A percentile compares a stretch with the other conserved stretches of the same genome.
Evolutionary conservation across 2,888 invertebrate species (phyloP).

Genomic region (Plagodis pulveraria): DNA sequence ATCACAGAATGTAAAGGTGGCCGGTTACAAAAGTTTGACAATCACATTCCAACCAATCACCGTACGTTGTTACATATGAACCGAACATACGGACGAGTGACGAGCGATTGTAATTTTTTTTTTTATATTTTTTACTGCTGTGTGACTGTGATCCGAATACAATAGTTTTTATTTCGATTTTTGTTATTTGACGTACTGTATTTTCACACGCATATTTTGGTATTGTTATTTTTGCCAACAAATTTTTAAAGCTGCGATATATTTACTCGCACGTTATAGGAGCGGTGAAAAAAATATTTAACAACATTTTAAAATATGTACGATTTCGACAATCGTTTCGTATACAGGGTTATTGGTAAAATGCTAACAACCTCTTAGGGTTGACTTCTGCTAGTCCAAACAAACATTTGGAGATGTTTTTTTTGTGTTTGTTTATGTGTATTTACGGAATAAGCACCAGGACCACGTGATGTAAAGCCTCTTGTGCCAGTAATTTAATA

Average conservation of each 20-base stretch:
- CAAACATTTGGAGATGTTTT: too few relatives aligned
- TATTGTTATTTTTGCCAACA: neutral
- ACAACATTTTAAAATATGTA: too few relatives aligned
- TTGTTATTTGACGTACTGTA: slow-evolving; percentile 16
- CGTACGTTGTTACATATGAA: slow-evolving; percentile 16
- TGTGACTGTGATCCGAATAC: slow-evolving; percentile 16
- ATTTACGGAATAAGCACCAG: too few relatives aligned
- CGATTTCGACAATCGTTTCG: too few relatives aligned
- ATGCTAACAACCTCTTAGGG: too few relatives aligned
- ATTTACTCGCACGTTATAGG: neutral
- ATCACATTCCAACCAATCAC: slow-evolving; percentile 13
- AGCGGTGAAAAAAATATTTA: too few relatives aligned
- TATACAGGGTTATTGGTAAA: too few relatives aligned
- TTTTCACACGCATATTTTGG: slow-evolving; percentile 7
- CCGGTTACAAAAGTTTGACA: slow-evolving; percentile 12
- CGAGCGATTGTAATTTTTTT: slow-evolving; percentile 17
- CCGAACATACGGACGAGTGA: slow-evolving; percentile 11
- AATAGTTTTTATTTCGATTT: slow-evolving; percentile 16
- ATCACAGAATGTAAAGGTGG: neutral
- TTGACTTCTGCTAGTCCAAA: too few relatives aligned
- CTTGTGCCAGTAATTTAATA: too few relatives aligned
- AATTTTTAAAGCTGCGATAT: slow-evolving; percentile 1
- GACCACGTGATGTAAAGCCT: too few relatives aligned
- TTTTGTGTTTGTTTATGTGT: too few relatives aligned
- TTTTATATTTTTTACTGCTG: slow-evolving; percentile 4